Evolutionary conservation across 2,888 invertebrate species (phyloP), one percentile per base, ranked within the genome.

Genomic region (Latheticus oryzae): DNA sequence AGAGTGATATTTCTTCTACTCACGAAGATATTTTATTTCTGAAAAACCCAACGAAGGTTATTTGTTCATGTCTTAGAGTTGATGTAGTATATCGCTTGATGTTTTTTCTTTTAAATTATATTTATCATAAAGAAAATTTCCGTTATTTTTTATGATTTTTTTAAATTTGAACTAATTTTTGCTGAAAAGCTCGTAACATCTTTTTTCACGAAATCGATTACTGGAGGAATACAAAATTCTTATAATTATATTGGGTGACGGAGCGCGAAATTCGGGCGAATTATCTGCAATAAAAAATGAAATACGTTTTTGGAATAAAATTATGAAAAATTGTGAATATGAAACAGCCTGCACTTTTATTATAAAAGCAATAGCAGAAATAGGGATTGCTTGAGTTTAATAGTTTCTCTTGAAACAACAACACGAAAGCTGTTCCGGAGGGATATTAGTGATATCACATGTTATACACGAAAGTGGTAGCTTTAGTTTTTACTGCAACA

Each of bases 191-290:
- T 35, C 19, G 5, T n/a, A n/a, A n/a, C n/a, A n/a, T n/a, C n/a
- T n/a, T n/a, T n/a, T n/a, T n/a, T n/a, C 47, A 35, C 24, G 33
- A 47, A 47, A 35, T 47, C 47, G 32, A 45, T 45, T 45, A 45
- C 32, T 12, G 11, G 30, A 33, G 21, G 45, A 30, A 24, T 15
- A 15, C n/a, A 19, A 23, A 12, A 42, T 45, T 32, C 45, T 45
- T 45, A 8, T 45, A 45, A 45, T 45, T 45, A 45, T 45, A 32
- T 32, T 11, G 30, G 21, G 45, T n/a, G 45, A 15, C 45, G 32
- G 21, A 45, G 45, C 45, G 45, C n/a, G 21, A 45, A 45, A 45
- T 45, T 32, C 32, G 7, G 11, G 17, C 28, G 30, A 43, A 43
- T 43, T 43, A 30, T 2, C 5, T 30, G 11, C 17, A 43, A 42